A percentile compares a stretch with the other conserved stretches of the same genome.
Conservation (phyloP, 37 sponge, comb jelly and placozoan genomes). For the Geodia barretti region DNA sequence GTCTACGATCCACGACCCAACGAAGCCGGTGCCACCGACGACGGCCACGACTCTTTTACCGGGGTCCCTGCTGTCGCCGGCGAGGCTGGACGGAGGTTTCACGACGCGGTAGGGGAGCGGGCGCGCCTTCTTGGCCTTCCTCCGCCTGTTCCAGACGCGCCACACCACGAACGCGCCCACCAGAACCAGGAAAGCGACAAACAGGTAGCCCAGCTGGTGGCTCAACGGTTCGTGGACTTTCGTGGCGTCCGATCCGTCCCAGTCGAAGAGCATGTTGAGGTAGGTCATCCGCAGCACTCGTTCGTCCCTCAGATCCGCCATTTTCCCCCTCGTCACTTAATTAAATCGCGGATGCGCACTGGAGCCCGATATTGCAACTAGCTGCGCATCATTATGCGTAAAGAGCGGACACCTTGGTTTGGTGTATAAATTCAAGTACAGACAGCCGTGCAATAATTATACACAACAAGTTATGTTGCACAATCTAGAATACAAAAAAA, state of each 20-base stretch:
- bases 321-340: slow-evolving; percentile 2
- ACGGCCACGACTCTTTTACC: slow-evolving; percentile 69
- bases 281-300: slow-evolving; percentile 37
- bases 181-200: slow-evolving; percentile 20
- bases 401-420: no score
- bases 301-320: slow-evolving; percentile 52
- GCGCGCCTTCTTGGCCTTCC: background rate
- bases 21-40: slow-evolving; percentile 70
- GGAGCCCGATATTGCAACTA: background rate
- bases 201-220: slow-evolving; percentile 40
- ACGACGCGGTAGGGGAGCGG: slow-evolving; percentile 50
- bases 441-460: no score
- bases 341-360: no score
- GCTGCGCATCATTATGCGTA: background rate
- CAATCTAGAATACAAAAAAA: no score
- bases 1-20: slow-evolving; percentile 72
- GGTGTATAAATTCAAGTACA: no score
- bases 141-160: slow-evolving; percentile 4
- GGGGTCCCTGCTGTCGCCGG: background rate
- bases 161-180: slow-evolving; percentile 13
- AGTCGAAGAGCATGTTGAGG: slow-evolving; percentile 66
- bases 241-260: slow-evolving; percentile 55
- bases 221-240: slow-evolving; percentile 63
- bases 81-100: slow-evolving; percentile 40
- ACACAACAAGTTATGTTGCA: no score